Percentiles rank a stretch among this genome's conserved stretches.
These are phyloP conservation scores for Panzeria rudis DNA, from an alignment of 2,888 invertebrate genomes.

Conservation along the genomic window DNA sequence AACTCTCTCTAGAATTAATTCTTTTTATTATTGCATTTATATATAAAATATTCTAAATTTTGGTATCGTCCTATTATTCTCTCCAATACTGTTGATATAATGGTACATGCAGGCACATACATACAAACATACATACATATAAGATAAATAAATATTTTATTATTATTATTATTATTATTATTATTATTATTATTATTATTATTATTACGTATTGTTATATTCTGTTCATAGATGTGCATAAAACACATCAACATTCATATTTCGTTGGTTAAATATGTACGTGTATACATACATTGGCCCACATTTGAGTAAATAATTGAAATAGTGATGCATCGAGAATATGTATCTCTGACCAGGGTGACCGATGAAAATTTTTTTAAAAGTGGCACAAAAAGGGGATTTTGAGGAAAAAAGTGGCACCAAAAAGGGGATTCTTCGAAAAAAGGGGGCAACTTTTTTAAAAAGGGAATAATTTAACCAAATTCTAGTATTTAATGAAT, in stretches of 20 bases:
- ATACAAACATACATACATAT: not conserved
- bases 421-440: too few species aligned
- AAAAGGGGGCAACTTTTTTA: too few species aligned
- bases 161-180: conserved; percentile 15
- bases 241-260: conserved; percentile 13
- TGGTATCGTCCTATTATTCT: not conserved
- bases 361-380: too few species aligned
- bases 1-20: too few species aligned
- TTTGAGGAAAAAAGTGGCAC: too few species aligned
- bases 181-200: conserved; percentile 20
- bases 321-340: conserved; percentile 28
- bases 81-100: not conserved
- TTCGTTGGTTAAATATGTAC: conserved; percentile 21
- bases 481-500: too few species aligned
- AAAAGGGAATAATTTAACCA: too few species aligned
- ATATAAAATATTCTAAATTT: too few species aligned
- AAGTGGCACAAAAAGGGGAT: too few species aligned
- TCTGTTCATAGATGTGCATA: conserved; percentile 22
- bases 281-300: conserved; percentile 12
- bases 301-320: conserved; percentile 39
- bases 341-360: conserved; percentile 1
- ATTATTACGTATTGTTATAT: conserved; percentile 2
- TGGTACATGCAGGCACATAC: not conserved
- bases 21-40: too few species aligned
- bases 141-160: conserved; percentile 14